Evolutionary conservation across 2,888 invertebrate species (phyloP).

Genomic region (Unio pictorum): DNA sequence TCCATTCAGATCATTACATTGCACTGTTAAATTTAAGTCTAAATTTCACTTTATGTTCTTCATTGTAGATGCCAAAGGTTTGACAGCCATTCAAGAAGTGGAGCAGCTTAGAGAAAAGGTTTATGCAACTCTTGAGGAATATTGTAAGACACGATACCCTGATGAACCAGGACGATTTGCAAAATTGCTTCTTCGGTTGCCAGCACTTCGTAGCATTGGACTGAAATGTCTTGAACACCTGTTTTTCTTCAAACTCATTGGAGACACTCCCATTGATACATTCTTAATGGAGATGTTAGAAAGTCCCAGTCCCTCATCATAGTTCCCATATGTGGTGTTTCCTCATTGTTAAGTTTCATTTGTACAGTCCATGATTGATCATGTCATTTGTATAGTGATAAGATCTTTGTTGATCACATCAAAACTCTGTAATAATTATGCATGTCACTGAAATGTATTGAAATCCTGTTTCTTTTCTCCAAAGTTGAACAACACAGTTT

Average conservation of each 20-base stretch:
- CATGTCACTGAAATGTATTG: too few relatives aligned
- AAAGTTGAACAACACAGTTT: too few relatives aligned
- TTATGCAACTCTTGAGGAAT: slow-evolving; percentile 95
- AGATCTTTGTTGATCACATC: too few relatives aligned
- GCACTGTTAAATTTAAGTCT: background rate
- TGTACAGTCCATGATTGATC: too few relatives aligned
- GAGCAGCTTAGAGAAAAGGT: slow-evolving; percentile 89
- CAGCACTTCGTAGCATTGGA: slow-evolving; percentile 71
- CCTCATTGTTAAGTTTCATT: too few relatives aligned
- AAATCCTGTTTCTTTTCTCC: too few relatives aligned
- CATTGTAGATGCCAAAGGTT: slow-evolving; percentile 85
- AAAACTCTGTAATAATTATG: too few relatives aligned
- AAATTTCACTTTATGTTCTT: too few relatives aligned
- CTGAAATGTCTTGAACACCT: slow-evolving; percentile 95
- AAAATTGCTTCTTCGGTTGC: slow-evolving; percentile 80
- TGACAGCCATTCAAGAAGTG: slow-evolving; percentile 78
- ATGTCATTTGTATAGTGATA: too few relatives aligned
- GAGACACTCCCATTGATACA: slow-evolving; percentile 87
- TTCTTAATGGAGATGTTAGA: slow-evolving; percentile 75
- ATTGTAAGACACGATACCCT: slow-evolving; percentile 89
- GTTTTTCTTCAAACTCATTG: slow-evolving; percentile 93
- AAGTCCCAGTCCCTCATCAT: slow-evolving; percentile 51
- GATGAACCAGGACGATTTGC: slow-evolving; percentile 96
- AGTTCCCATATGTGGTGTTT: slow-evolving; percentile 2
- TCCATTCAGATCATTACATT: too few relatives aligned